Conservation (phyloP, 1,140 invertebrate genomes). For the Periplaneta americana region DNA sequence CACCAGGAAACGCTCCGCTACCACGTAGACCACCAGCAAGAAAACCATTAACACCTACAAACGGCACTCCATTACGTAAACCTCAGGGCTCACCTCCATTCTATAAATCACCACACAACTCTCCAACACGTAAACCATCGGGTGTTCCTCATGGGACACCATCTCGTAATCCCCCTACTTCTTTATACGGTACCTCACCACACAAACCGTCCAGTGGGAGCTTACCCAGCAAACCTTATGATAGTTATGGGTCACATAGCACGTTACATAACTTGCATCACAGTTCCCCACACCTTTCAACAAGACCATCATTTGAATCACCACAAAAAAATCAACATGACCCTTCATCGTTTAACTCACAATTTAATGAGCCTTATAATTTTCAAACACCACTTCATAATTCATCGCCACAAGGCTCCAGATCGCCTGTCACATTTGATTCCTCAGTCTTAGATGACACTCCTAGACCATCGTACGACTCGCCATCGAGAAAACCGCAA, state of each 20-base stretch:
- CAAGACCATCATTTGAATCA: background rate
- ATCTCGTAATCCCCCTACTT: background rate
- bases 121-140: background rate
- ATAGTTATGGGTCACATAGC: background rate
- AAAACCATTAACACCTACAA: too few species aligned
- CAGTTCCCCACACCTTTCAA: too few species aligned
- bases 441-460: background rate
- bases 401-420: background rate
- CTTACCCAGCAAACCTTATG: background rate
- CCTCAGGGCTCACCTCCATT: too few species aligned
- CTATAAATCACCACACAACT: background rate
- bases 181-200: background rate
- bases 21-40: too few species aligned
- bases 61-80: too few species aligned
- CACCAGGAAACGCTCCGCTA: too few species aligned
- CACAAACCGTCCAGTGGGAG: background rate
- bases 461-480: background rate
- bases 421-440: background rate
- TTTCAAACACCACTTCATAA: background rate
- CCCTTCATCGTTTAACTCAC: background rate
- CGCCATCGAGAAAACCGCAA: background rate
- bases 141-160: background rate
- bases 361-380: background rate
- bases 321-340: background rate
- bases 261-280: background rate